These are phyloP conservation scores for Tupaia tana DNA, from an alignment of 2,113 vertebrate genomes.

Conservation along the genomic window DNA sequence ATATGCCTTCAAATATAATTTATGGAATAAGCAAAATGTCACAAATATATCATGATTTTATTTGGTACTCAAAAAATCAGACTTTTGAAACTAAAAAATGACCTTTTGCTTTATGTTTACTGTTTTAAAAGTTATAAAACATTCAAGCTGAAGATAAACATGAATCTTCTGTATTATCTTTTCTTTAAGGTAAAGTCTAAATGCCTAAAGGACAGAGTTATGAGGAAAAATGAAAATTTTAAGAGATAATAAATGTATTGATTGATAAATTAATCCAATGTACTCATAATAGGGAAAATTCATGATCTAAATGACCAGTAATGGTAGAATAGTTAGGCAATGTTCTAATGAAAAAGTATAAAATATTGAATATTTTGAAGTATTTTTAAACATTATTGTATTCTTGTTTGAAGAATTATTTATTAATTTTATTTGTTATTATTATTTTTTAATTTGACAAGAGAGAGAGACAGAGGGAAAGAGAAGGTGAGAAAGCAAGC, in stretches of 20 bases:
- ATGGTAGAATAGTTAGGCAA: background rate
- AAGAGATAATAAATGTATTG: background rate
- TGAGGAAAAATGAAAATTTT: background rate
- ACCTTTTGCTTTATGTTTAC: background rate
- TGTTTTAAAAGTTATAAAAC: background rate
- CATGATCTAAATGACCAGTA: background rate
- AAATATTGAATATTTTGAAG: background rate
- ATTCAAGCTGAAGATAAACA: background rate
- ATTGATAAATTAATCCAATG: background rate
- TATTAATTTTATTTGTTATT: too few relatives aligned
- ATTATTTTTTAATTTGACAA: too few relatives aligned
- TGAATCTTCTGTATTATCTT: background rate
- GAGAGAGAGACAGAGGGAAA: too few relatives aligned
- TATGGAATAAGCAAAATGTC: background rate
- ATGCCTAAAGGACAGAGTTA: background rate
- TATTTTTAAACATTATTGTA: background rate
- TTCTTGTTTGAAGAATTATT: too few relatives aligned
- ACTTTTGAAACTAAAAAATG: background rate
- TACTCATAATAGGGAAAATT: background rate
- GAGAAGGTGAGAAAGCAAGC: too few relatives aligned
- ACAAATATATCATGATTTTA: background rate
- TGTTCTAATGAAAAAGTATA: background rate
- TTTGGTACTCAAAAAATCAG: slow-evolving; percentile 17
- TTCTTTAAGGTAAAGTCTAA: background rate
- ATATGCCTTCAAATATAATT: slow-evolving; percentile 12